phyloP scores from a whole-genome alignment of 2,888 invertebrate species.

The Helicoverpa assulta region DNA sequence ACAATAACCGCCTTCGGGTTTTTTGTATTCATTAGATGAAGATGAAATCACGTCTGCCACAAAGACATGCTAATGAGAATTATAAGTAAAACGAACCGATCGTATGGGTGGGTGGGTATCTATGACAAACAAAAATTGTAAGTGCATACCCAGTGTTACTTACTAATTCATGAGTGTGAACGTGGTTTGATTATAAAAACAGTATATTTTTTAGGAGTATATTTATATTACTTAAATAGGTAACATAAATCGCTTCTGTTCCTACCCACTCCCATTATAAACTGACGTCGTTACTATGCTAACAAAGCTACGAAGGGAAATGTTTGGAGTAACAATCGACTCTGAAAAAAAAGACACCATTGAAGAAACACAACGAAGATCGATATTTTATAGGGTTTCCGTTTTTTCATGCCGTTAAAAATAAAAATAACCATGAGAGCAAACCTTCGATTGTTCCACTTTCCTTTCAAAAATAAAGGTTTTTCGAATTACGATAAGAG shows the following conservation, averaged over 20 bases:
- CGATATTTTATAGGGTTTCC: neutral
- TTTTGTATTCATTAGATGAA: conserved; percentile 77
- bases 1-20: conserved; percentile 80
- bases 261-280: conserved; percentile 11
- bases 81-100: conserved; percentile 65
- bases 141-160: conserved; percentile 11
- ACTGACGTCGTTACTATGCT: conserved; percentile 5
- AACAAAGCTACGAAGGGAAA: conserved; percentile 17
- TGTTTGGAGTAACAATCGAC: neutral
- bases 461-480: neutral
- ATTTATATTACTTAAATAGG: too few relatives aligned
- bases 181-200: conserved; percentile 3
- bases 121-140: conserved; percentile 9
- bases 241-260: too few relatives aligned
- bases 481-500: too few relatives aligned
- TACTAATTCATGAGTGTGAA: conserved; percentile 8
- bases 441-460: neutral
- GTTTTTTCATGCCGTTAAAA: neutral
- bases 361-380: conserved; percentile 4
- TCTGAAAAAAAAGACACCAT: conserved; percentile 12
- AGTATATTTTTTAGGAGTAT: too few relatives aligned
- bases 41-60: conserved; percentile 78
- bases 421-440: neutral
- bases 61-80: conserved; percentile 74
- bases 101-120: conserved; percentile 23